phyloP scores from a whole-genome alignment of 2,113 vertebrate species.

The Arenaria interpres region DNA sequence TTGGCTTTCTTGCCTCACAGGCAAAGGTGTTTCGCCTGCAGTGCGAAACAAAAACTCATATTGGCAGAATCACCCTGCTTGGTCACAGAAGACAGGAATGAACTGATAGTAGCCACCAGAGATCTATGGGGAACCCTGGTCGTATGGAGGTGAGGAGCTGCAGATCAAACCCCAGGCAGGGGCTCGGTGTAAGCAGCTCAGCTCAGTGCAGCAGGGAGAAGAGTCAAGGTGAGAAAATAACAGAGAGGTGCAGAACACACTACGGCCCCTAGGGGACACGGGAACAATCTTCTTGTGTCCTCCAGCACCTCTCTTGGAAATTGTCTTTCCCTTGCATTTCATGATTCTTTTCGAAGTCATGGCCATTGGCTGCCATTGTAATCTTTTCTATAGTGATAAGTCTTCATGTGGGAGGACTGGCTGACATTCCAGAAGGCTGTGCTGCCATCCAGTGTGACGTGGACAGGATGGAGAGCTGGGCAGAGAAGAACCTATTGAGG shows the following conservation, averaged over 20 bases:
- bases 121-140: neutral
- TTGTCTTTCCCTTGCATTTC: neutral
- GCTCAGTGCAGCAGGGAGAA: neutral
- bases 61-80: neutral
- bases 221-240: neutral
- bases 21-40: fast-evolving
- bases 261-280: fast-evolving
- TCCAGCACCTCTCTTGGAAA: neutral
- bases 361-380: neutral
- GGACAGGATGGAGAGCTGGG: too few relatives aligned
- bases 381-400: neutral
- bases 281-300: neutral
- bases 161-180: neutral
- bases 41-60: neutral
- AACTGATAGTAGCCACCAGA: neutral
- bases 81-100: neutral
- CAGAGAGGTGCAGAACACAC: fast-evolving
- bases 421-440: too few relatives aligned
- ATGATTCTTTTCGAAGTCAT: neutral
- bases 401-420: too few relatives aligned
- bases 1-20: neutral
- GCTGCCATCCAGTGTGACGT: too few relatives aligned
- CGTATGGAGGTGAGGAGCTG: neutral
- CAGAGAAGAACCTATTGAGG: too few relatives aligned
- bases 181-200: neutral